Evolutionary conservation across 2,113 vertebrate species (phyloP).

Genomic region (Cranoglanis bouderius): DNA sequence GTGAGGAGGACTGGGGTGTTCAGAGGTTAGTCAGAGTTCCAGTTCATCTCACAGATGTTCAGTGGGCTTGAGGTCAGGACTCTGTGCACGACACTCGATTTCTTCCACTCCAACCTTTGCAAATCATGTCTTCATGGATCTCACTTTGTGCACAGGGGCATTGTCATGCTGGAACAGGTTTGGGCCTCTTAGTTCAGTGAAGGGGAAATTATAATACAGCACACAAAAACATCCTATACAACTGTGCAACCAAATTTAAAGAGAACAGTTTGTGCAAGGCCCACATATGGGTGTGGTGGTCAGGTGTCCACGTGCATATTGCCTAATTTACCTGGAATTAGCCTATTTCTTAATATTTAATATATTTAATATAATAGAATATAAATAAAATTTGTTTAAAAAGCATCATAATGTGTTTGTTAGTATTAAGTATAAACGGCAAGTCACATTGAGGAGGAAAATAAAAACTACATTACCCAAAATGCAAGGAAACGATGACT

Average conservation of each 20-base stretch:
- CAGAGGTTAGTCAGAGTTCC: background rate
- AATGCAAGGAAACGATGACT: constrained; percentile 24
- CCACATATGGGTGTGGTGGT: background rate
- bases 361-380: background rate
- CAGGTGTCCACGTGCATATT: background rate
- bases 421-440: background rate
- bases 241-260: background rate
- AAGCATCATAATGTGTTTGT: background rate
- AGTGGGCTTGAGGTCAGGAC: no score
- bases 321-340: background rate
- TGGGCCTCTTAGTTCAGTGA: background rate
- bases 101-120: background rate
- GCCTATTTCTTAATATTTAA: background rate
- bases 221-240: background rate
- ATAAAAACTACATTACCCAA: constrained; percentile 63
- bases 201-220: background rate
- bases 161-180: background rate
- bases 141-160: background rate
- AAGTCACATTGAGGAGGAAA: background rate
- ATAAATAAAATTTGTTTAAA: background rate
- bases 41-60: background rate
- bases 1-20: background rate
- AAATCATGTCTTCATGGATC: background rate
- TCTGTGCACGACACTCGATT: background rate
- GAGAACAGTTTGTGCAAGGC: background rate